phyloP scores from a whole-genome alignment of 2,888 invertebrate species.

The Mythimna vitellina region DNA sequence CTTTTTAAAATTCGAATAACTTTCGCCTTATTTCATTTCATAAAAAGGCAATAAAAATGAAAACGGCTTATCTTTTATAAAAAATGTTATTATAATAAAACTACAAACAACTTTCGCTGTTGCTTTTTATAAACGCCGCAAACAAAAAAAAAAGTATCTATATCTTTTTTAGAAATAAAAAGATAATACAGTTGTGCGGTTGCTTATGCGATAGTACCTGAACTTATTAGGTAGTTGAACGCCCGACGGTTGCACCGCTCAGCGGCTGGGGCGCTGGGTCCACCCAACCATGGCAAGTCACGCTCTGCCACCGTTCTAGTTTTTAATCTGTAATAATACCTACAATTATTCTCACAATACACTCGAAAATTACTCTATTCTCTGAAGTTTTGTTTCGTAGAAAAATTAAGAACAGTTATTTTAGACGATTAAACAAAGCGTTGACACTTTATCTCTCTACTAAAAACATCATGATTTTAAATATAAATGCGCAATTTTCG shows the following conservation, averaged over 20 bases:
- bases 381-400: constrained; percentile 29
- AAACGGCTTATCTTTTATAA: constrained; percentile 12
- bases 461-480: not conserved
- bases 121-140: constrained; percentile 12
- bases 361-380: constrained; percentile 47
- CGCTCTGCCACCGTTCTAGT: constrained; percentile 72
- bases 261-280: constrained; percentile 42
- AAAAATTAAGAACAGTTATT: constrained; percentile 19
- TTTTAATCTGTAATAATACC: constrained; percentile 68
- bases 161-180: constrained; percentile 28
- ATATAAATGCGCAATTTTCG: not conserved
- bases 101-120: constrained; percentile 38
- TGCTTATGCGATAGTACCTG: constrained; percentile 54
- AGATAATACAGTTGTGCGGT: constrained; percentile 32
- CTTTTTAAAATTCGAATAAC: constrained; percentile 43
- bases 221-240: constrained; percentile 67
- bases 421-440: constrained; percentile 5
- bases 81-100: constrained; percentile 27
- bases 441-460: not conserved
- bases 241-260: constrained; percentile 45
- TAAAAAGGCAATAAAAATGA: constrained; percentile 9
- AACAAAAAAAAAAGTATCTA: constrained; percentile 9
- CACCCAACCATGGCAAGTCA: constrained; percentile 69
- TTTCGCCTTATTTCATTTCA: not conserved
- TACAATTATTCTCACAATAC: constrained; percentile 53